phyloP scores from a whole-genome alignment of 2,888 invertebrate species.

The Catonia carolina region DNA sequence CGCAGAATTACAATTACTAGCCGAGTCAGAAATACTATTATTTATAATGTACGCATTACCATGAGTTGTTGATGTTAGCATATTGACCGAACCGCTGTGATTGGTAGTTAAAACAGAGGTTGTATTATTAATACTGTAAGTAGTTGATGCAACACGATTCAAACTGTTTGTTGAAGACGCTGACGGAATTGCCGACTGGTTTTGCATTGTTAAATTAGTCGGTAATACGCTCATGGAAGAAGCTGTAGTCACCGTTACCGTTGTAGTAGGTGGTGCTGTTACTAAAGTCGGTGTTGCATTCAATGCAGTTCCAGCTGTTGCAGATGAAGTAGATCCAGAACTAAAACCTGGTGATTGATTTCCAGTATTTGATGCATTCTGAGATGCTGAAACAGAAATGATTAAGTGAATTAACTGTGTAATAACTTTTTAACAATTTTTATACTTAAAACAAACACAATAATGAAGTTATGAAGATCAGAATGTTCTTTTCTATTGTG shows the following conservation, averaged over 20 bases:
- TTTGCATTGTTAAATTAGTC: slow-evolving; percentile 36
- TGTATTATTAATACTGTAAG: too few relatives aligned
- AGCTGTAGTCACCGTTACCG: slow-evolving; percentile 33
- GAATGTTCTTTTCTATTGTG: too few relatives aligned
- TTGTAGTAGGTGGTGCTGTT: slow-evolving; percentile 39
- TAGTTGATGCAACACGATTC: too few relatives aligned
- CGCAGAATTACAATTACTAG: too few relatives aligned
- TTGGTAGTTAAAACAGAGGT: too few relatives aligned
- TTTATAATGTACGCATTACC: too few relatives aligned
- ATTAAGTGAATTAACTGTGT: slow-evolving; percentile 25
- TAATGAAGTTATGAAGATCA: too few relatives aligned
- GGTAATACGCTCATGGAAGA: slow-evolving; percentile 21
- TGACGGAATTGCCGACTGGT: slow-evolving; percentile 30
- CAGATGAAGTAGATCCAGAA: background rate
- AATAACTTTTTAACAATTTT: too few relatives aligned
- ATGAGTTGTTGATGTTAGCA: too few relatives aligned
- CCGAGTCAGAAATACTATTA: too few relatives aligned
- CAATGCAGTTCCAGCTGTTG: slow-evolving; percentile 25
- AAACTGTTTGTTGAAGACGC: too few relatives aligned
- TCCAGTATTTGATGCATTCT: background rate
- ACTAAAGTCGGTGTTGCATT: slow-evolving; percentile 42
- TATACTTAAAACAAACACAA: background rate
- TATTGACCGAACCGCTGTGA: too few relatives aligned
- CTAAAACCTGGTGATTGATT: background rate
- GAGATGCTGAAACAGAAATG: background rate